phyloP scores from a whole-genome alignment of 2,888 invertebrate genomes.

The Phymatocera aterrima region DNA sequence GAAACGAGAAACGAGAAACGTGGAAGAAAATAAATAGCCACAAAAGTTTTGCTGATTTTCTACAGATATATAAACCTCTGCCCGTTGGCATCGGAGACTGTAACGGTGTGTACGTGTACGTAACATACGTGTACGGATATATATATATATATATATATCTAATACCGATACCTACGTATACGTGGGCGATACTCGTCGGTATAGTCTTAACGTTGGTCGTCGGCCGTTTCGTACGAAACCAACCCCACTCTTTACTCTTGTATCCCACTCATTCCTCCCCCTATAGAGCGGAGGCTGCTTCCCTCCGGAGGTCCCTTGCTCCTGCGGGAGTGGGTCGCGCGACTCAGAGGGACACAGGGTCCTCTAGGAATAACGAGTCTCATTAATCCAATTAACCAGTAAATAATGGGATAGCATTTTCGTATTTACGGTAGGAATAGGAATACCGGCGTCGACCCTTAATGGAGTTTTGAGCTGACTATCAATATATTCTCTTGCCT shows the following conservation, averaged over 20 bases:
- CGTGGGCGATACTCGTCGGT: no score
- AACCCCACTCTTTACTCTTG: slow-evolving; percentile 49
- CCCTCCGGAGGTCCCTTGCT: no score
- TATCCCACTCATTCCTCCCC: no score
- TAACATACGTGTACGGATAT: no score
- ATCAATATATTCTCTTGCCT: slow-evolving; percentile 73
- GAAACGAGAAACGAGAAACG: no score
- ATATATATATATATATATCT: no score
- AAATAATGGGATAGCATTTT: slow-evolving; percentile 75
- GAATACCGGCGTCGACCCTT: slow-evolving; percentile 69
- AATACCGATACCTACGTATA: no score
- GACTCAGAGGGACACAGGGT: slow-evolving; percentile 49
- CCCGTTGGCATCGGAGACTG: no score
- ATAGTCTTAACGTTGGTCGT: no score
- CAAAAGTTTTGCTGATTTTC: not conserved
- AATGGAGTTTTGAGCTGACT: slow-evolving; percentile 75
- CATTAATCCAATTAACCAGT: slow-evolving; percentile 75
- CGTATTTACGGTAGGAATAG: slow-evolving; percentile 74
- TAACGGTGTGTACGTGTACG: no score
- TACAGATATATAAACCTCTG: not conserved
- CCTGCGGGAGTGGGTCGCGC: slow-evolving; percentile 33
- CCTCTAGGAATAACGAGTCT: slow-evolving; percentile 73
- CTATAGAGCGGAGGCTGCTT: not conserved
- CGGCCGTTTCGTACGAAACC: slow-evolving; percentile 47
- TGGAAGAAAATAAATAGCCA: slow-evolving; percentile 13